Conservation (phyloP, 2,113 vertebrate species). For the Cisticola juncidis region DNA sequence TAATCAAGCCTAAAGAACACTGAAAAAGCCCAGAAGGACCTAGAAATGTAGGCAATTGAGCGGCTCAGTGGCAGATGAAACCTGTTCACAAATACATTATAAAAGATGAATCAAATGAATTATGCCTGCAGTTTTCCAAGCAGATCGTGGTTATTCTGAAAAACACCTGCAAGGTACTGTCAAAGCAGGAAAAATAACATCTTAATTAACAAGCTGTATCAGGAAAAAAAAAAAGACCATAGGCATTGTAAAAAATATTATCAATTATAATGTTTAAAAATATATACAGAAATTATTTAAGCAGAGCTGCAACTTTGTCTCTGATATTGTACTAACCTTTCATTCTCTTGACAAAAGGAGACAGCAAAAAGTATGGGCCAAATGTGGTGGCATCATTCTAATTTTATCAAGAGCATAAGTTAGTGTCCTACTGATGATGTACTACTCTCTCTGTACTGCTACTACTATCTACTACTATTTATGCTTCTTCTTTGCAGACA, state of each 20-base stretch:
- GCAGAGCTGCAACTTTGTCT: not conserved
- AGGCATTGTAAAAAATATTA: not conserved
- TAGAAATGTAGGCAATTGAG: not conserved
- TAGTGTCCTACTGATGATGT: not conserved
- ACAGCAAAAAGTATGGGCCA: not conserved
- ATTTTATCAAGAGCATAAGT: not conserved
- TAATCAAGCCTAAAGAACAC: conserved; percentile 1
- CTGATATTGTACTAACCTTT: not conserved
- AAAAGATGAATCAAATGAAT: not conserved
- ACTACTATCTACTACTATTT: not conserved
- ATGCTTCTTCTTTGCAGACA: not conserved
- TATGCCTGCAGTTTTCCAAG: not conserved
- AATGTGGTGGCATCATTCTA: not conserved
- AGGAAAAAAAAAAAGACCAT: not conserved
- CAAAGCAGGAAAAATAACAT: not conserved
- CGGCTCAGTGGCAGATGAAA: not conserved
- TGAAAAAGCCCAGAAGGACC: not conserved
- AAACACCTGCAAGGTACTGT: not conserved
- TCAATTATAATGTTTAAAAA: not conserved
- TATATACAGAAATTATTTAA: not conserved
- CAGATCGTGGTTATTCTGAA: not conserved
- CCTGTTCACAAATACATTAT: not conserved
- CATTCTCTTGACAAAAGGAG: not conserved
- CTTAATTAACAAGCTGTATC: not conserved
- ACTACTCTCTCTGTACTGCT: not conserved